Evolutionary conservation across 2,113 vertebrate species (phyloP), one percentile per base, ranked within the genome.

Genomic region (Pantherophis guttatus): DNA sequence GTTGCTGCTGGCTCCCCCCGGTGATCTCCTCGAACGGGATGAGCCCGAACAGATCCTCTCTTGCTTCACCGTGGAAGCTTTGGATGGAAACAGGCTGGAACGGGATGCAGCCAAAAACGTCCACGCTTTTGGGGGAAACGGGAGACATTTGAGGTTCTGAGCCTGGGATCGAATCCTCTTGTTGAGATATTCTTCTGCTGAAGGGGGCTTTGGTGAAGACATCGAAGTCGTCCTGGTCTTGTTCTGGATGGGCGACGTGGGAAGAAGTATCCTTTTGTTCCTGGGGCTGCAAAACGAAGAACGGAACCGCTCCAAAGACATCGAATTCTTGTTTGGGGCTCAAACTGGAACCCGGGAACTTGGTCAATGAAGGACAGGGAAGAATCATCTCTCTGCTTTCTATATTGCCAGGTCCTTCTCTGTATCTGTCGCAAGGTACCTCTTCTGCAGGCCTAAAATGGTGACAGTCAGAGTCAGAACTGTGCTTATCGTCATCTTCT

Each of bases 141-240:
- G 98, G 98, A 0, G 98, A 97, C 0, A 98, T 97, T 0, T 97
- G 98, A 8, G 96, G 95, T 94, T 97, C 91, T 0, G 96, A 92
- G 44, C 94, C 96, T 0, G 91, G 94, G 0, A 94, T n/a, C 5
- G 94, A 96, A 88, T 96, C 96, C 0, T 98, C 98, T 0, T 97
- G 97, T 87, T 92, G 97, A 7, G 97, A 98, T n/a, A 97, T 96
- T 93, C 98, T 99, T 90, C 97, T 98, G 96, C 90, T 98, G 95
- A 99, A 99, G 1, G 99, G 99, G 0, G 99, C 99, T 97, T 99
- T 99, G 90, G 98, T 99, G 96, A 99, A 99, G 6, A 99, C 99
- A 19, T 99, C 99, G 0, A 98, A 98, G 6, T 99, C 99, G 17
- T 99, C 99, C 1, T 95, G 95, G 13, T 98, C 97, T 12, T 96